Evolutionary conservation across 2,797 vertebrate genomes (phyloP), one percentile per base, ranked within the genome.

Genomic region (Gobionotothen gibberifrons): DNA sequence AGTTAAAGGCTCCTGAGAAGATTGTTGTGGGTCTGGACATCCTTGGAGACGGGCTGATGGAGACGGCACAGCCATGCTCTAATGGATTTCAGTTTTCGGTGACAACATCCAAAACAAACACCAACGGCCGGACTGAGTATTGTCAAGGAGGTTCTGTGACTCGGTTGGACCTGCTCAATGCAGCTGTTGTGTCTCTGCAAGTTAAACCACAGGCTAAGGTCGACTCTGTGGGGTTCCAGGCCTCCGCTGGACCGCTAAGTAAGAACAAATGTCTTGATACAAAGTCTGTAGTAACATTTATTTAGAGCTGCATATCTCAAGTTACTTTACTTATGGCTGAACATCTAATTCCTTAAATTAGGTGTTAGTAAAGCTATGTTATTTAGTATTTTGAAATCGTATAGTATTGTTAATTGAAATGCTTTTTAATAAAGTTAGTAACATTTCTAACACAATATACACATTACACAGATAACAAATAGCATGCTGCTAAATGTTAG

Each of bases 1-100:
- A 94, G 0, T 73, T 97, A 72, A 93, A 82, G 83, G 86, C 83
- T 0, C 89, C 92, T 0, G 79, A 84, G 55, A 89, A 90, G 72
- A 91, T 70, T 0, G 9, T 54, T 0, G 90, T 97, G 22, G 89
- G 88, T 43, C 82, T 98, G 69, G 58, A 89, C 21, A 91, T 97
- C 80, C 83, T 93, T 0, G 46, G 54, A 3, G 79, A 89, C 0
- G 94, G 93, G 70, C 86, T 97, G 60, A 85, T 62, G 6, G 93
- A 95, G 86, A 77, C 94, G 0, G 65, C 82, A 2, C 82, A 91
- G 0, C 88, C 88, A 0, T 94, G 93, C 65, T 0, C 68, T 0
- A 39, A 89, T 69, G 90, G 88, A 7, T 55, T 83, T 42, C 83
- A 73, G 55, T 88, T 85, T 73, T 75, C 51, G 0, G 77, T 93